These are phyloP conservation scores for Meiosimyza platycephala DNA, from an alignment of 2,888 invertebrate genomes.

Conservation along the genomic window DNA sequence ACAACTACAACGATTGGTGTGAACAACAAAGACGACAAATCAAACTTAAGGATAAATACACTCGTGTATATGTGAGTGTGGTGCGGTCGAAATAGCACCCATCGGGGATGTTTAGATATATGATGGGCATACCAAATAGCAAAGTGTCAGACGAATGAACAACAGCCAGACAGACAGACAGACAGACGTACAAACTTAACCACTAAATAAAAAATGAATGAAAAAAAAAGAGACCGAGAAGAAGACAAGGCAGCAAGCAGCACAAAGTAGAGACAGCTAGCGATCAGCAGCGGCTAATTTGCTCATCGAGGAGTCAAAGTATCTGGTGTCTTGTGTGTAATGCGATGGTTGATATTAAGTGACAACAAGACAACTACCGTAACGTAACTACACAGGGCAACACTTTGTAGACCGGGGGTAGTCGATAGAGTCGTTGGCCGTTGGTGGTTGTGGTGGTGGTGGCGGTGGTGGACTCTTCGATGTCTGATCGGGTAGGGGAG, in stretches of 20 bases:
- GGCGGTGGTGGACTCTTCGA: slow-evolving; percentile 31
- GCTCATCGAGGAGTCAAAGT: slow-evolving; percentile 38
- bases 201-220: slow-evolving; percentile 57
- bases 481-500: slow-evolving; percentile 15
- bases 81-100: too few relatives aligned
- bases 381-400: slow-evolving; percentile 42
- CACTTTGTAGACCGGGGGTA: slow-evolving; percentile 30
- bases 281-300: slow-evolving; percentile 40
- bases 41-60: not conserved
- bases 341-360: slow-evolving; percentile 60
- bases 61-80: not conserved
- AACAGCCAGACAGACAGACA: slow-evolving; percentile 37
- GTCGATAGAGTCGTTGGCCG: slow-evolving; percentile 25
- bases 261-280: slow-evolving; percentile 28
- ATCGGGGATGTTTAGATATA: slow-evolving; percentile 6
- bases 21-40: slow-evolving; percentile 51
- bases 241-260: slow-evolving; percentile 7
- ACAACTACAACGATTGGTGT: slow-evolving; percentile 43
- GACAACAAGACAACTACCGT: slow-evolving; percentile 63
- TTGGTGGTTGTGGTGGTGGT: slow-evolving; percentile 39
- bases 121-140: slow-evolving; percentile 11
- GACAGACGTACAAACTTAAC: slow-evolving; percentile 52
- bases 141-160: slow-evolving; percentile 40
- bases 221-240: slow-evolving; percentile 34
- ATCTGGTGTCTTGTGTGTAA: slow-evolving; percentile 58